These are phyloP conservation scores for Notodonta dromedarius DNA, from an alignment of 2,888 invertebrate genomes.

Conservation along the genomic window DNA sequence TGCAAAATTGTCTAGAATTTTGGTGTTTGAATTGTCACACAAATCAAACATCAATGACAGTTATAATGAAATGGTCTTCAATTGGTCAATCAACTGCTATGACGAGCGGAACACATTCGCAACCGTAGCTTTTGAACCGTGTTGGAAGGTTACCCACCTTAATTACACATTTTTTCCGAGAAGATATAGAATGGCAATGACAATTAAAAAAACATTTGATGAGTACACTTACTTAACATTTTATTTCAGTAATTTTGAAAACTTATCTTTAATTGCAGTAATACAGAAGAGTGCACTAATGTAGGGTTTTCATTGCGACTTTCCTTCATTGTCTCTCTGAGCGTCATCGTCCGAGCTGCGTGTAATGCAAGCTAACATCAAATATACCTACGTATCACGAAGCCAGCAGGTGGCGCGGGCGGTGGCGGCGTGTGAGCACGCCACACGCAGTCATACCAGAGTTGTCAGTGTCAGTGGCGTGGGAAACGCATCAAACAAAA, in stretches of 20 bases:
- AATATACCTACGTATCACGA: constrained; percentile 43
- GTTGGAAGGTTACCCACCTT: constrained; percentile 8
- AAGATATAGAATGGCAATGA: constrained; percentile 22
- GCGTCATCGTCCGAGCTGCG: constrained; percentile 52
- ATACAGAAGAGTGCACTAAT: constrained; percentile 30
- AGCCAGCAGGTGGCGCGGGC: constrained; percentile 13
- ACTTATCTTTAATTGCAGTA: constrained; percentile 27
- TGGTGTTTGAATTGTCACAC: no score
- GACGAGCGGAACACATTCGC: constrained; percentile 37
- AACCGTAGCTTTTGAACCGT: constrained; percentile 37
- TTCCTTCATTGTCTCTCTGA: constrained; percentile 58
- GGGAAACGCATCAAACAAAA: constrained; percentile 55
- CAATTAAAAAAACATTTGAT: constrained; percentile 11
- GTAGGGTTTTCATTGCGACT: constrained; percentile 50
- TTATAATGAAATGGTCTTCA: constrained; percentile 54
- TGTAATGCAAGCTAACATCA: constrained; percentile 54
- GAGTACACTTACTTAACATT: constrained; percentile 14
- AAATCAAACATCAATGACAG: constrained; percentile 32
- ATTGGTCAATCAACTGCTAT: constrained; percentile 61
- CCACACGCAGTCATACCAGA: constrained; percentile 16
- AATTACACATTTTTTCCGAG: constrained; percentile 12
- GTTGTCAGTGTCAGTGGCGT: constrained; percentile 42
- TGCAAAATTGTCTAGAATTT: no score
- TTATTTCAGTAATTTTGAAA: constrained; percentile 20
- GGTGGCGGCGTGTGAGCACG: constrained; percentile 11